Conservation (phyloP, 2,113 vertebrate species). For the Paradisaea rubra region DNA sequence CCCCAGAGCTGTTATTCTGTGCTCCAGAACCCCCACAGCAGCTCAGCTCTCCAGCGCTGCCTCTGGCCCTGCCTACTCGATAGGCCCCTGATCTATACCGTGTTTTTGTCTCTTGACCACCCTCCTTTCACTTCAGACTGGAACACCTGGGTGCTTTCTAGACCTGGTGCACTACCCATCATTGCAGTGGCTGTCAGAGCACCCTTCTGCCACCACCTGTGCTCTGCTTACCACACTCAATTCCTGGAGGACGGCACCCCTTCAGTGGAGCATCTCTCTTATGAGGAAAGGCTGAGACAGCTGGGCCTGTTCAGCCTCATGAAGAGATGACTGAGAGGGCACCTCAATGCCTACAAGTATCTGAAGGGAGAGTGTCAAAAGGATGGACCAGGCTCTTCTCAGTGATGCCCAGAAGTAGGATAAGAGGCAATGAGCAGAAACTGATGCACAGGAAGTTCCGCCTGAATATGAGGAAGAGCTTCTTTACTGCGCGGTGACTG, state of each 20-base stretch:
- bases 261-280: background rate
- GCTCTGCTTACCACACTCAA: background rate
- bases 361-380: background rate
- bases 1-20: background rate
- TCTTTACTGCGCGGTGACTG: background rate
- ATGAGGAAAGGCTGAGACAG: background rate
- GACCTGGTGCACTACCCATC: accelerated
- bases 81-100: background rate
- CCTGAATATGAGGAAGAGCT: background rate
- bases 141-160: background rate
- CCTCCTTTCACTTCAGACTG: background rate
- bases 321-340: background rate
- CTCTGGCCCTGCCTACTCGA: background rate
- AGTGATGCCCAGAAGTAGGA: background rate
- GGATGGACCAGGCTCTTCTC: background rate
- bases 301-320: too few relatives aligned
- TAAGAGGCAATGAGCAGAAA: background rate
- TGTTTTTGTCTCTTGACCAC: background rate
- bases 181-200: background rate
- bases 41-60: accelerated
- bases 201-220: background rate
- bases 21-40: background rate
- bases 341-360: background rate
- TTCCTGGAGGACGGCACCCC: background rate
- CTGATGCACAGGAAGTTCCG: accelerated